A percentile compares a stretch with the other conserved stretches of the same genome.
phyloP scores from a whole-genome alignment of 2,113 vertebrate genomes.

The Elephas maximus region DNA sequence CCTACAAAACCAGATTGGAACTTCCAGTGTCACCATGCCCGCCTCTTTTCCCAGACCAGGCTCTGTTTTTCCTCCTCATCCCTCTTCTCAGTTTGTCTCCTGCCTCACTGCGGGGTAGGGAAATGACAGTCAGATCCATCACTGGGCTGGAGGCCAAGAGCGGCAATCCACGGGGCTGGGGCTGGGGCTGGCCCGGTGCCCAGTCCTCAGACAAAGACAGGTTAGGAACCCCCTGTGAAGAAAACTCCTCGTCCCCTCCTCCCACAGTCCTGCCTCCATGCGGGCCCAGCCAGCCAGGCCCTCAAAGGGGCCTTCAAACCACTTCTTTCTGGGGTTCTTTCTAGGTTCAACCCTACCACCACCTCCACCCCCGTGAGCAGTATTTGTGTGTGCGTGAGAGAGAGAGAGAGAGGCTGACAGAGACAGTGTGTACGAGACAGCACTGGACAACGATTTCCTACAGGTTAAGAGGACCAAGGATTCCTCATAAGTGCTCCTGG shows the following conservation, averaged over 20 bases:
- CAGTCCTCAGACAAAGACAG: slow-evolving; percentile 84
- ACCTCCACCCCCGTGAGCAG: background rate
- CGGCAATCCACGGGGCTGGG: slow-evolving; percentile 68
- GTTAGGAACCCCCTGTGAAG: slow-evolving; percentile 81
- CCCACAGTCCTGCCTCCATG: slow-evolving; percentile 35
- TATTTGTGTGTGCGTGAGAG: too few species aligned
- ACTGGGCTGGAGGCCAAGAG: slow-evolving; percentile 81
- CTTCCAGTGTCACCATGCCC: background rate
- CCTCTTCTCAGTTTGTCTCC: slow-evolving; percentile 68
- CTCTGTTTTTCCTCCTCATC: slow-evolving; percentile 48
- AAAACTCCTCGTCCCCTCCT: slow-evolving; percentile 56
- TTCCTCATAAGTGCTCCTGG: background rate
- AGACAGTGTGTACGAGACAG: background rate
- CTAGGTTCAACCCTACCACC: slow-evolving; percentile 36
- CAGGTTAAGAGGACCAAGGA: background rate
- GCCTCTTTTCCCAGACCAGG: slow-evolving; percentile 64
- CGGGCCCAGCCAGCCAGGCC: background rate
- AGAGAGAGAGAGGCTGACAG: background rate
- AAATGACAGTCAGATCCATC: slow-evolving; percentile 83
- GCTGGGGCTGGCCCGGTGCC: slow-evolving; percentile 74
- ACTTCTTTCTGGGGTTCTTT: slow-evolving; percentile 59
- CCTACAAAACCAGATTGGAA: background rate
- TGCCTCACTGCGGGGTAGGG: slow-evolving; percentile 73
- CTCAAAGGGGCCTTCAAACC: background rate
- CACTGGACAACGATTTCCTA: background rate